Conservation (phyloP, 2,113 vertebrate genomes). For the Tyrannus savana region DNA sequence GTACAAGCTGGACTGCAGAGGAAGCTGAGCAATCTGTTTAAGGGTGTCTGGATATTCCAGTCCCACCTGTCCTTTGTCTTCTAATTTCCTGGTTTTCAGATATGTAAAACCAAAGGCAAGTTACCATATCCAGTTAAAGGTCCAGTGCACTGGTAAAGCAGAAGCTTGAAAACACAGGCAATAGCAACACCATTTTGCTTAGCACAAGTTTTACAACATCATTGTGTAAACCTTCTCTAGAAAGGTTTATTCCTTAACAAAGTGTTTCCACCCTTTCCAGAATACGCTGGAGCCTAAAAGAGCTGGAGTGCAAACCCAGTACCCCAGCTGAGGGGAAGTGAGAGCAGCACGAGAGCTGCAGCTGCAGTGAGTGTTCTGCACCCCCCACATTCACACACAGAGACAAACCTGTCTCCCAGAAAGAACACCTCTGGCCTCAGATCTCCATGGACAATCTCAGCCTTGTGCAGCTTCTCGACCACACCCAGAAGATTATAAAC, state of each 20-base stretch:
- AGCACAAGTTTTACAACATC: neutral
- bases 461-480: constrained; percentile 81
- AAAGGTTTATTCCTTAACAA: neutral
- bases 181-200: neutral
- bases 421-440: constrained; percentile 77
- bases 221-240: neutral
- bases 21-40: neutral
- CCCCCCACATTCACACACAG: neutral
- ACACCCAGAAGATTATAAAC: constrained; percentile 77
- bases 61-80: neutral
- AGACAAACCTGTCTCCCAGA: constrained; percentile 73
- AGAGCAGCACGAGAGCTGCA: neutral
- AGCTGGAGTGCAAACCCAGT: neutral
- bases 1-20: neutral
- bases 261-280: neutral
- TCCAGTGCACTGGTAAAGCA: neutral
- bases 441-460: constrained; percentile 82
- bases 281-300: neutral
- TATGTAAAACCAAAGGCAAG: neutral
- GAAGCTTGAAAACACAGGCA: neutral
- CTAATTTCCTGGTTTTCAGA: neutral
- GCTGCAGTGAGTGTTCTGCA: neutral
- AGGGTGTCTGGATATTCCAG: neutral
- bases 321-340: neutral
- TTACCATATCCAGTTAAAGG: neutral